A percentile compares a stretch with the other conserved stretches of the same genome.
Evolutionary conservation across 1,140 invertebrate species (phyloP).

Genomic region (Drosophila baimaii): DNA sequence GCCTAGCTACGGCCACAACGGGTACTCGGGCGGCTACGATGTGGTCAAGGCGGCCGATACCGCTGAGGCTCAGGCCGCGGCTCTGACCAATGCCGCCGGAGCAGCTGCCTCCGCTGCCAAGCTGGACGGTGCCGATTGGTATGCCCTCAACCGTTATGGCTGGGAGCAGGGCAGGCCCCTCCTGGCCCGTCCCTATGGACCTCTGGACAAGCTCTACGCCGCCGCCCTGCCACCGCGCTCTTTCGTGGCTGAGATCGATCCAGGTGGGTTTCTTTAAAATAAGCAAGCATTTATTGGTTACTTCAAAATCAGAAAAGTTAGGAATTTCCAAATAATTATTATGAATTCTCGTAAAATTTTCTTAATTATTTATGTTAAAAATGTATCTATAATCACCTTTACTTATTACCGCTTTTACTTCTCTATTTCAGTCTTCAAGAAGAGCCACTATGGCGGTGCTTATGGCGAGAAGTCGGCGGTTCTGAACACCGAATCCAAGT

Average conservation of each 20-base stretch:
- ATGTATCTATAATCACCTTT: not conserved
- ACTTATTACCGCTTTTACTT: constrained; percentile 19
- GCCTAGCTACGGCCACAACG: constrained; percentile 14
- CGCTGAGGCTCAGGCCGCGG: constrained; percentile 74
- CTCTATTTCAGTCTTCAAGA: constrained; percentile 60
- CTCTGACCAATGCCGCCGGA: constrained; percentile 74
- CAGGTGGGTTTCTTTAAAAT: constrained; percentile 59
- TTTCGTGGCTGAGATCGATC: constrained; percentile 79
- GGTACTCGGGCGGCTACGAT: constrained; percentile 43
- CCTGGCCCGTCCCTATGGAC: constrained; percentile 63
- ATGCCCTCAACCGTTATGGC: constrained; percentile 70
- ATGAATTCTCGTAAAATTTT: not conserved
- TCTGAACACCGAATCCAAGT: constrained; percentile 59
- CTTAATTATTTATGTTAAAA: too few species aligned
- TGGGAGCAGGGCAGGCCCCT: constrained; percentile 73
- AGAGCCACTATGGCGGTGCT: constrained; percentile 60
- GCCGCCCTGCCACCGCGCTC: constrained; percentile 74
- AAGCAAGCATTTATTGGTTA: not conserved
- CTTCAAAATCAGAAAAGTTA: not conserved
- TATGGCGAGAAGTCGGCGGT: constrained; percentile 50
- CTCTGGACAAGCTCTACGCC: constrained; percentile 69
- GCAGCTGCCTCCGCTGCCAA: constrained; percentile 76
- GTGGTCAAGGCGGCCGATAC: constrained; percentile 52
- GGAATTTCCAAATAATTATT: too few species aligned
- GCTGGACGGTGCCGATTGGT: constrained; percentile 61